Evolutionary conservation across 2,113 vertebrate genomes (phyloP), one percentile per base, ranked within the genome.

Genomic region (Cyrtonyx montezumae): DNA sequence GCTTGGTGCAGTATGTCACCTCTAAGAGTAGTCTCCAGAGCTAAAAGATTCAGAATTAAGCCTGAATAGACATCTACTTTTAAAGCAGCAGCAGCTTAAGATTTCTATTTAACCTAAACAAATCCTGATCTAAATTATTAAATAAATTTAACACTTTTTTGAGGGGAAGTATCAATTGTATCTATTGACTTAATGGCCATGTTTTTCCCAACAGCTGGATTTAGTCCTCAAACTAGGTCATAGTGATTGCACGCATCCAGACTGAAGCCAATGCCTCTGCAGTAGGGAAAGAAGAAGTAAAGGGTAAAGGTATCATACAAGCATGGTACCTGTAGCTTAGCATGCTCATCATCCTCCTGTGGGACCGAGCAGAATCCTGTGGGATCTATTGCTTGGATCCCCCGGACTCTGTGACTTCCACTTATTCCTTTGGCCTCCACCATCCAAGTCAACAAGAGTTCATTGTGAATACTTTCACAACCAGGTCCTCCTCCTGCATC

Each of bases 221-320:
- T 51, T 77, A 61, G 58, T n/a, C 84, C 51, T 73, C 48, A 84
- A 91, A 84, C 16, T 91, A 87, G 62, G 66, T 91, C 78, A 81
- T 2, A 7, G 66, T 87, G 40, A 92, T 84, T 79, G 87, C n/a
- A 84, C 6, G 59, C 8, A 80, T 32, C 19, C 62, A 87, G 25
- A 84, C 40, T 73, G 53, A 94, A 91, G 34, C 25, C 40, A 87
- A 48, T 0, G 1, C 26, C 40, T 40, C 55, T 40, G 1, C 36
- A 8, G 8, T n/a, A 37, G 65, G 13, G 4, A 34, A 56, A 91
- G 23, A 17, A 37, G 34, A 70, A 88, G 56, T 32, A 68, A 84
- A 71, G 17, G 19, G 32, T 68, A 28, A 78, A 43, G 11, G 9
- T 34, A 81, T 19, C 11, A 2, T n/a, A 34, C 4, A 0, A 49